Base-by-base conservation (phyloP, 2,113 vertebrate species). In the Ondatra zibethicus region DNA sequence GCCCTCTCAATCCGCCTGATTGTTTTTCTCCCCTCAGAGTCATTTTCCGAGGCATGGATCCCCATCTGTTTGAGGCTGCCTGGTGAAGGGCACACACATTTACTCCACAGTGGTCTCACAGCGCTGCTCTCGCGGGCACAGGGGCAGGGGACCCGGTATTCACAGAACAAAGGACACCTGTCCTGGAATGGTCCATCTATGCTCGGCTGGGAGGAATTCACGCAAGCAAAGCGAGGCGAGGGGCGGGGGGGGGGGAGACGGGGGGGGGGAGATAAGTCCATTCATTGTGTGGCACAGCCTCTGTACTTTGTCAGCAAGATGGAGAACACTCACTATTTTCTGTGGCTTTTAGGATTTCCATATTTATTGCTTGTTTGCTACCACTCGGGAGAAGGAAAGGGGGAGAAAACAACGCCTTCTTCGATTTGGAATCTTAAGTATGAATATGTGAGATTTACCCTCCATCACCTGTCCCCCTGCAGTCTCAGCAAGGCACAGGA, bases 291-390 rank as follows among this genome's bases (percentile, higher is more conserved):
- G 36, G 5, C 0, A 0, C 39, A 58, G 82, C 70, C 1, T 5
- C 9, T 21, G 12, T 73, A 25, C 92, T 95, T 92, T 39, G 97
- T 52, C 96, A 97, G 97, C 14, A 58, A 95, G 93, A 94, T 94
- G 9, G 91, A 63, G 96, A 36, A 10, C 66, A 86, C 90, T 88
- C 93, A 78, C 97, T 93, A 31, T 89, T 98, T 96, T 93, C 8
- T 14, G 92, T 73, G 78, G 94, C 96, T 98, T 97, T 97, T 39
- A 17, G 25, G 86, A 98, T 98, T 98, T 98, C 98, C 98, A 98
- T 98, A 97, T 98, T 99, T 98, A 98, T 98, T 98, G 77, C 98
- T 97, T 92, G 88, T 19, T 96, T 96, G 63, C 93, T 55, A 29
- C 96, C 52, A 63, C 95, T 7, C 75, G 86, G 88, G 95, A 92